phyloP scores from a whole-genome alignment of 2,888 invertebrate species.

The Congeria kusceri region DNA sequence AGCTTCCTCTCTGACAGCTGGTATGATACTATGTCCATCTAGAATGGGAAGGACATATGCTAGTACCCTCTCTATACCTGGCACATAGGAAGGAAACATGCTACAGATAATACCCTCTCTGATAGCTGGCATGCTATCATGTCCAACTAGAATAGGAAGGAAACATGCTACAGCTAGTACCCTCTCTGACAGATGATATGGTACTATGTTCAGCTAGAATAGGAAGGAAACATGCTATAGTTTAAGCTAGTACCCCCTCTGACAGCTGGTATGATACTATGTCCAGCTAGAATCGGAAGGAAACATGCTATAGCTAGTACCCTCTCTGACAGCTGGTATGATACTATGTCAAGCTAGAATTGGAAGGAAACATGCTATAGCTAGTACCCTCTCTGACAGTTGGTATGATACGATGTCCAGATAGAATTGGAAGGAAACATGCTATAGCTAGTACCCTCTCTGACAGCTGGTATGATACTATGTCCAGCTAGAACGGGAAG shows the following conservation, averaged over 20 bases:
- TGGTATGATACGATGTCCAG: slow-evolving; percentile 67
- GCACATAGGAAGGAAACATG: no score
- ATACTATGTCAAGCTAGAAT: slow-evolving; percentile 71
- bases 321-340: slow-evolving; percentile 52
- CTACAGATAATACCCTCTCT: no score
- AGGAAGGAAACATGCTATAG: neutral
- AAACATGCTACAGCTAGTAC: no score
- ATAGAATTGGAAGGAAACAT: slow-evolving; percentile 50
- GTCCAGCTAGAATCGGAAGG: slow-evolving; percentile 68
- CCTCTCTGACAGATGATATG: slow-evolving; percentile 52
- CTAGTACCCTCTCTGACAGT: slow-evolving; percentile 51
- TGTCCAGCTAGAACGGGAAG: slow-evolving; percentile 68
- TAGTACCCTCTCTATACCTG: no score
- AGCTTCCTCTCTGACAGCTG: slow-evolving; percentile 59
- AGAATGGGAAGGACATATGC: slow-evolving; percentile 13
- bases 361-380: neutral
- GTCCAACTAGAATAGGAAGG: slow-evolving; percentile 68
- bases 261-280: slow-evolving; percentile 56
- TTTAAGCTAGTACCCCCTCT: no score
- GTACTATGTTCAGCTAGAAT: slow-evolving; percentile 71
- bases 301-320: no score
- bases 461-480: slow-evolving; percentile 55
- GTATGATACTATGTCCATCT: slow-evolving; percentile 71
- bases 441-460: no score
- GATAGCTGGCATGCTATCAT: slow-evolving; percentile 56